Conservation (phyloP, 2,113 vertebrate species). For the Ailurus styani region DNA sequence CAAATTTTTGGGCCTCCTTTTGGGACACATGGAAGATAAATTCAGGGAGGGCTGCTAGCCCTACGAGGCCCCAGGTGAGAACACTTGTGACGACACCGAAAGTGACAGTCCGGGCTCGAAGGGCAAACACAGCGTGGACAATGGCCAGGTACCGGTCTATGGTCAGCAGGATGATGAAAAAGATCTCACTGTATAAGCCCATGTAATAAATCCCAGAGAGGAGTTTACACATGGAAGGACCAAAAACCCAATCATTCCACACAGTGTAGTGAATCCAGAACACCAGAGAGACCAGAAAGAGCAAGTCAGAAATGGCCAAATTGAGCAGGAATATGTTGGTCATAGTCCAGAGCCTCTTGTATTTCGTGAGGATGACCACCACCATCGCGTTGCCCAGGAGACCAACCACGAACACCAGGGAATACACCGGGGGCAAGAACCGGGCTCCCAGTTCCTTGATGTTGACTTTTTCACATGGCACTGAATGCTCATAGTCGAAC, state of each 20-base stretch:
- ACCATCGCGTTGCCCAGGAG: conserved; percentile 87
- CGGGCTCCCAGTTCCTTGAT: conserved; percentile 25
- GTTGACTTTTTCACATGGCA: background rate
- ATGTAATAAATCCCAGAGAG: conserved; percentile 79
- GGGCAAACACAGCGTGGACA: conserved; percentile 83
- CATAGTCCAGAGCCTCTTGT: conserved; percentile 84
- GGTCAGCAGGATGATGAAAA: conserved; percentile 87
- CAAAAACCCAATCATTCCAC: conserved; percentile 84
- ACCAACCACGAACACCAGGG: conserved; percentile 86
- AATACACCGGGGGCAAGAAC: conserved; percentile 85
- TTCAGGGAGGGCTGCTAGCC: conserved; percentile 84
- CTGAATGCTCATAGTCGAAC: background rate
- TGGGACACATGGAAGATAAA: conserved; percentile 59
- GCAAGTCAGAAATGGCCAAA: conserved; percentile 88
- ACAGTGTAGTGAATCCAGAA: conserved; percentile 86
- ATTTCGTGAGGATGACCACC: conserved; percentile 85
- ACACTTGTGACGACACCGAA: conserved; percentile 79
- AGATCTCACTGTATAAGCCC: conserved; percentile 84
- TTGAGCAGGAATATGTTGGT: conserved; percentile 93
- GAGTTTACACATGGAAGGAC: conserved; percentile 79
- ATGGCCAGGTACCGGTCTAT: conserved; percentile 89
- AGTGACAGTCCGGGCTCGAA: conserved; percentile 76
- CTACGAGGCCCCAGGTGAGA: conserved; percentile 79
- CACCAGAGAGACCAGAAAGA: conserved; percentile 86
- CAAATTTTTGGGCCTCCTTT: rapidly evolving